A percentile compares a stretch with the other conserved stretches of the same genome.
These are phyloP conservation scores for Ranitomeya imitator DNA, from an alignment of 2,113 vertebrate genomes.

Conservation along the genomic window DNA sequence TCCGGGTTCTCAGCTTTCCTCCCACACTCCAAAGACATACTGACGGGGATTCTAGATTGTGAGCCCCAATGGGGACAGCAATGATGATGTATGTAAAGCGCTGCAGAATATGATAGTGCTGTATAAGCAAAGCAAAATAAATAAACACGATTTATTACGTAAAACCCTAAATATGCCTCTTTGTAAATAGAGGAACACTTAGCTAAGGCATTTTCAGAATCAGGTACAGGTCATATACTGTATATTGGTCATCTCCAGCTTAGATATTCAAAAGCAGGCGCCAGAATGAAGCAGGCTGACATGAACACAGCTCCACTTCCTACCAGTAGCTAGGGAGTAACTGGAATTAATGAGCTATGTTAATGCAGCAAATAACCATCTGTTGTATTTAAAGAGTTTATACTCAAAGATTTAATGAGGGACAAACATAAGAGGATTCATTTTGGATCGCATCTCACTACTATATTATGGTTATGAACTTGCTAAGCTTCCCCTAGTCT, in stretches of 20 bases:
- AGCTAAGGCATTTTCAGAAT: neutral
- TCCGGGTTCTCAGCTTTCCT: too few species aligned
- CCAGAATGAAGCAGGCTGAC: conserved; percentile 49
- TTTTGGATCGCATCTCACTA: conserved; percentile 54
- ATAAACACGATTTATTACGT: neutral
- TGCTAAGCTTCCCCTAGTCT: conserved; percentile 52
- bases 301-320: conserved; percentile 33
- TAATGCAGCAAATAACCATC: conserved; percentile 59
- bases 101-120: too few species aligned
- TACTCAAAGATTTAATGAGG: conserved; percentile 59
- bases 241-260: conserved; percentile 33
- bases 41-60: too few species aligned
- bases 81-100: too few species aligned
- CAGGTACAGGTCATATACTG: neutral
- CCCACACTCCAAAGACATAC: too few species aligned
- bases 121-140: neutral
- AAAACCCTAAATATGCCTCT: neutral
- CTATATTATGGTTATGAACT: conserved; percentile 58
- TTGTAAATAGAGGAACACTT: neutral
- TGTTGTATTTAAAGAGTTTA: conserved; percentile 59
- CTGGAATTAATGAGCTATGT: conserved; percentile 59
- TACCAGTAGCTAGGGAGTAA: conserved; percentile 55
- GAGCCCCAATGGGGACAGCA: too few species aligned
- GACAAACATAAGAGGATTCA: conserved; percentile 60
- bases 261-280: conserved; percentile 41